Percentiles rank a stretch among this genome's conserved stretches.
Conservation (phyloP, 2,113 vertebrate species). For the Marmota flaviventris region DNA sequence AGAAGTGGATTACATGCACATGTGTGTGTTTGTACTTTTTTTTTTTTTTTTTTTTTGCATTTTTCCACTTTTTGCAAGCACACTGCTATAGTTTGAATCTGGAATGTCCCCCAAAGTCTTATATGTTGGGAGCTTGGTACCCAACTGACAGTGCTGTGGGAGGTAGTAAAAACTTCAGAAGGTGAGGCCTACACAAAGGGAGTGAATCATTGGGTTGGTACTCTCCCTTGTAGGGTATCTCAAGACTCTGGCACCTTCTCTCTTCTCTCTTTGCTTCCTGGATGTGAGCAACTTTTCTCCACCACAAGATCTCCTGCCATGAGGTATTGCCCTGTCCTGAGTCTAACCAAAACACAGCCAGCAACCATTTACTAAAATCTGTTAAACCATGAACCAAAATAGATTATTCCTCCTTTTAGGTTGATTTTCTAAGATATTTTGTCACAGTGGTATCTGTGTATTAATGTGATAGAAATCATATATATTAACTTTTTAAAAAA, state of each 20-base stretch:
- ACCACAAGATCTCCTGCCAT: neutral
- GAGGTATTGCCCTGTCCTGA: neutral
- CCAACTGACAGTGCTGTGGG: neutral
- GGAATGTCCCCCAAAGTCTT: neutral
- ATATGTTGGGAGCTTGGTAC: neutral
- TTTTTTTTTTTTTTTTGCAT: neutral
- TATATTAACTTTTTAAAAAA: neutral
- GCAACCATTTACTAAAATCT: neutral
- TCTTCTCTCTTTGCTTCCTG: neutral
- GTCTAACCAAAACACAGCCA: neutral
- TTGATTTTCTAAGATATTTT: neutral
- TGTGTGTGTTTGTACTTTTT: no score
- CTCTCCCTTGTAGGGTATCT: neutral
- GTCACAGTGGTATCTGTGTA: neutral
- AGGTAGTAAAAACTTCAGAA: neutral
- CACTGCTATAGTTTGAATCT: neutral
- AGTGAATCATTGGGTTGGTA: neutral
- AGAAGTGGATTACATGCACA: neutral
- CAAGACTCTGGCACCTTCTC: neutral
- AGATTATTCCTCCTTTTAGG: neutral
- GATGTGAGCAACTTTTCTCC: neutral
- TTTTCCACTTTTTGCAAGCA: neutral
- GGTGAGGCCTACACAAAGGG: no score
- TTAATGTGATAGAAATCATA: neutral
- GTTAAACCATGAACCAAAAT: neutral